Evolutionary conservation across 2,113 vertebrate genomes (phyloP).

Genomic region (Anarrhichthys ocellatus): DNA sequence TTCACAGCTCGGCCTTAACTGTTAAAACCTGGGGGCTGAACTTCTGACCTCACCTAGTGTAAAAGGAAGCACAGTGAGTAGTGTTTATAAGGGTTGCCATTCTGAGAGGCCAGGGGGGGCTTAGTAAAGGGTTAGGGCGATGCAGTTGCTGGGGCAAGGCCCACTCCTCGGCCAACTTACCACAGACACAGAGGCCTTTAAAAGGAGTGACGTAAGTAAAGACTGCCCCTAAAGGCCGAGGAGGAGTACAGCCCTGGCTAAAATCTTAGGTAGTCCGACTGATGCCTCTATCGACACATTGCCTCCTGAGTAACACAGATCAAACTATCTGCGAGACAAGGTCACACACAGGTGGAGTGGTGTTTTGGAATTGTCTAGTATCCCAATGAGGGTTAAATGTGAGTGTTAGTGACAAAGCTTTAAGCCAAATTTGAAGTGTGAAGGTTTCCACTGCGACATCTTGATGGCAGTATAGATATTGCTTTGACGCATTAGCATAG

Average conservation of each 20-base stretch:
- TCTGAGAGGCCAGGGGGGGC: slow-evolving; percentile 64
- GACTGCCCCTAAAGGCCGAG: slow-evolving; percentile 67
- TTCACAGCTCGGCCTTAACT: slow-evolving; percentile 83
- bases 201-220: slow-evolving; percentile 29
- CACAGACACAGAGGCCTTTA: slow-evolving; percentile 45
- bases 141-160: slow-evolving; percentile 26
- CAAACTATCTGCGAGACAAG: slow-evolving; percentile 18
- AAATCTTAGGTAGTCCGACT: slow-evolving; percentile 20
- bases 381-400: slow-evolving; percentile 15
- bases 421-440: slow-evolving; percentile 41
- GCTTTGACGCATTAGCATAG: slow-evolving; percentile 64
- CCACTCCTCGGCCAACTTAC: slow-evolving; percentile 27
- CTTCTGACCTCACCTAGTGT: slow-evolving; percentile 84
- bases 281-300: slow-evolving; percentile 21
- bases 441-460: slow-evolving; percentile 34
- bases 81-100: slow-evolving; percentile 76
- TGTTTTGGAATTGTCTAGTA: slow-evolving; percentile 3
- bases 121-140: slow-evolving; percentile 43
- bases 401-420: slow-evolving; percentile 28
- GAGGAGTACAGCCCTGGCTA: slow-evolving; percentile 19
- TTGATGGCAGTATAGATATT: slow-evolving; percentile 45
- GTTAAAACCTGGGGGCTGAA: slow-evolving; percentile 83
- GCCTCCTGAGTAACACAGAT: slow-evolving; percentile 11
- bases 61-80: slow-evolving; percentile 68
- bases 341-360: not conserved